Evolutionary conservation across 2,797 vertebrate genomes (phyloP), one percentile per base, ranked within the genome.

Genomic region (Kryptolebias ocellatus): DNA sequence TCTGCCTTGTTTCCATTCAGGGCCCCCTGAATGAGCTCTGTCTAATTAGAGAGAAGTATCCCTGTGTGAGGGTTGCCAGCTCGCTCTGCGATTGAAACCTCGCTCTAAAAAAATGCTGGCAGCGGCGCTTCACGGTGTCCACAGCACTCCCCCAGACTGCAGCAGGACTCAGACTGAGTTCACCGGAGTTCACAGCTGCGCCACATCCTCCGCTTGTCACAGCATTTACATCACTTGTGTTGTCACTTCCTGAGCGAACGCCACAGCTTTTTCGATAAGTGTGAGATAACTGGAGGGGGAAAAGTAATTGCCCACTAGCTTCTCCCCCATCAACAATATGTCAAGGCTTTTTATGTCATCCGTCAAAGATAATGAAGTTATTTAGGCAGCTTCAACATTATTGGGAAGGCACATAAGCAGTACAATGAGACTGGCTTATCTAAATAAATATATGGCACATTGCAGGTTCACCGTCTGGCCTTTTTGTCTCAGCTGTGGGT

Each of bases 41-140:
- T 90, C 87, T 90, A 86, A 88, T 90, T 83, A 90, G 63, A 61
- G 73, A 83, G 75, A 87, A 88, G 87, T 83, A 83, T 88, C 82
- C 77, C 72, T 70, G 62, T 71, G 86, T 66, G 61, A 68, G 73
- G 63, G 1, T 53, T 54, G 69, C 78, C 71, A 70, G 79, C 53
- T 55, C 60, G 7, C 74, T 5, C 81, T 57, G 66, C 74, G 78
- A 85, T 80, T 84, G 74, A 89, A 82, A 74, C 70, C 58, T 68
- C 64, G 70, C 68, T 84, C 67, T 78, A 2, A 56, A 84, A 88
- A 90, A 89, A 81, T 60, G 87, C 87, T 90, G 87, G 69, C 89
- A 73, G 49, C 34, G 79, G 87, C 82, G 80, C 84, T 87, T 81
- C 58, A 60, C 76, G 47, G 75, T 80, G 81, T 80, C 71, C 77